Evolutionary conservation across 2,113 vertebrate species (phyloP), one percentile per base, ranked within the genome.

Genomic region (Ursus arctos): DNA sequence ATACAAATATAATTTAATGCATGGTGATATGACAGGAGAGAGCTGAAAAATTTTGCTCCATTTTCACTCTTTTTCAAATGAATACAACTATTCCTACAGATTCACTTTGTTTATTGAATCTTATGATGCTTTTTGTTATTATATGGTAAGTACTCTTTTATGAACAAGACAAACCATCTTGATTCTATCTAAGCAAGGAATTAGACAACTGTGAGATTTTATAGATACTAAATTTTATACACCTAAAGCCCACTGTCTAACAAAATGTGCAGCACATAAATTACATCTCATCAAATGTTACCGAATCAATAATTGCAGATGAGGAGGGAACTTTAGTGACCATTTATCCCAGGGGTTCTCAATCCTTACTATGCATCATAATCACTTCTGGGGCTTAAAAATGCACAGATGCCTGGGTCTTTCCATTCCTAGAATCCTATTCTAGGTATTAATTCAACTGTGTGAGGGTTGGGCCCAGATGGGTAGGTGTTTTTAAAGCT

Each of bases 1-100:
- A 96, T 91, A 84, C 33, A 85, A 96, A 74, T 65, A 7, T 63
- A 77, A 80, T 55, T 96, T 96, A 63, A 63, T 51, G 14, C 82
- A 36, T 21, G 92, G 24, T 53, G 91, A 74, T 72, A 86, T n/a
- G 11, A 63, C 18, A 81, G 33, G 0, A 96, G 24, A 63, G 28
- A 10, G 15, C 40, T 69, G 36, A 91, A 28, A 94, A 72, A 91
- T 72, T 77, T 49, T 91, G n/a, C 31, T 94, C 24, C 28, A 24
- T 51, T 76, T 87, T 69, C 8, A 74, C 13, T 89, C 19, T 79
- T 94, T 94, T 94, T 69, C 19, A 76, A 92, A 69, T 87, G n/a
- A 96, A 49, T 14, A 90, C 14, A 79, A 72, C 61, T 92, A 81
- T 79, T 85, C 6, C 83, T 79, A 57, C 10, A 51, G 82, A 86